A percentile compares a stretch with the other conserved stretches of the same genome.
These are phyloP conservation scores for Enteromius viviparus DNA, from an alignment of 2,797 vertebrate species.

Conservation along the genomic window DNA sequence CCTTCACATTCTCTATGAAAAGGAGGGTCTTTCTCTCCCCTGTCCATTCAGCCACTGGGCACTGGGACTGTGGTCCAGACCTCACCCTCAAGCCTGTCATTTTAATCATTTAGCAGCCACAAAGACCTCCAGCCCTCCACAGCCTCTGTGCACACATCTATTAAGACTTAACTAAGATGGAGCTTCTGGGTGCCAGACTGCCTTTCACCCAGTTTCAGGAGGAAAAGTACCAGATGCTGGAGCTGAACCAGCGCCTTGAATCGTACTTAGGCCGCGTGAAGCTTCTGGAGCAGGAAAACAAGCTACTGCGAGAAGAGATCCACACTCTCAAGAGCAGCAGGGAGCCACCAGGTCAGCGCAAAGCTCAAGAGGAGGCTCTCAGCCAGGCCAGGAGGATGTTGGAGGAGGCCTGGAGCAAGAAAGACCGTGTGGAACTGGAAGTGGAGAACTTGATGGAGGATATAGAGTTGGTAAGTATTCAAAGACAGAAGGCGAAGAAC, in stretches of 20 bases:
- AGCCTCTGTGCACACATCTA: conserved; percentile 30
- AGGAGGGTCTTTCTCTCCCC: conserved; percentile 67
- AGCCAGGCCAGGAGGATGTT: conserved; percentile 74
- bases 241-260: conserved; percentile 89
- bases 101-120: conserved; percentile 38
- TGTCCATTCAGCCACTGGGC: conserved; percentile 61
- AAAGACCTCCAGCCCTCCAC: conserved; percentile 48
- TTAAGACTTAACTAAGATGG: conserved; percentile 67
- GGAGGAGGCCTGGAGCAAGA: conserved; percentile 81
- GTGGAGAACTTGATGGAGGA: conserved; percentile 79
- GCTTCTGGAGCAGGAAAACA: conserved; percentile 89
- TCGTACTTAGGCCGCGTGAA: conserved; percentile 88
- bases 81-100: conserved; percentile 50
- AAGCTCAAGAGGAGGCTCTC: conserved; percentile 81
- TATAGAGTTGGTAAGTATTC: conserved; percentile 73
- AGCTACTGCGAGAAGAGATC: conserved; percentile 76
- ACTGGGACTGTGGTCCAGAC: conserved; percentile 59
- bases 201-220: conserved; percentile 69
- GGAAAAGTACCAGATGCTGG: conserved; percentile 90
- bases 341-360: conserved; percentile 57
- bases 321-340: conserved; percentile 69
- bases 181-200: conserved; percentile 58
- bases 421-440: conserved; percentile 79
- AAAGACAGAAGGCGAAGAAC: conserved; percentile 77
- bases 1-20: conserved; percentile 73